Evolutionary conservation across 2,113 vertebrate species (phyloP).

Genomic region (Sitta europaea): DNA sequence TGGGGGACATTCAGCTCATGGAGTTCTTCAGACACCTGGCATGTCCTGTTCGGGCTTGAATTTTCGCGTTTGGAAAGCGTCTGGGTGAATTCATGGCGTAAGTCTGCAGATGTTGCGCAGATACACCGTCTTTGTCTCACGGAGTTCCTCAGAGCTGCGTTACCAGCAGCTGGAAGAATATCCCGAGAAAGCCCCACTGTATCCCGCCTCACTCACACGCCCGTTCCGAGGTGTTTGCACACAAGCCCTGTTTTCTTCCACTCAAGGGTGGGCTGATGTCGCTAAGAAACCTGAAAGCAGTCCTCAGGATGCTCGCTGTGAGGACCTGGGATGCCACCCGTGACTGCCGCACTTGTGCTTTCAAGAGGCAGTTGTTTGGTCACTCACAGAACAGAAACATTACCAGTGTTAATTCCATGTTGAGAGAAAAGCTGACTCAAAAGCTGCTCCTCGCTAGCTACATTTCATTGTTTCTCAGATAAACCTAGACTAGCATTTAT

Average conservation of each 20-base stretch:
- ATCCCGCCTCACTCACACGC: rapidly evolving
- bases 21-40: background rate
- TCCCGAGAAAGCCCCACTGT: background rate
- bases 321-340: background rate
- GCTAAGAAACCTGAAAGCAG: background rate
- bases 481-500: constrained; percentile 20
- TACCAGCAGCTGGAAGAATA: background rate
- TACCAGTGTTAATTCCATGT: rapidly evolving
- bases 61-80: background rate
- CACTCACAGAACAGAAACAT: background rate
- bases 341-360: background rate
- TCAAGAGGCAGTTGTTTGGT: background rate
- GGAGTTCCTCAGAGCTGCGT: rapidly evolving
- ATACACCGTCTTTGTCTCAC: rapidly evolving
- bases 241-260: background rate
- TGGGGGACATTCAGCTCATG: rapidly evolving
- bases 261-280: background rate
- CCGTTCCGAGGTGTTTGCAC: background rate
- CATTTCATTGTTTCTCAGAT: constrained; percentile 23
- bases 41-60: rapidly evolving
- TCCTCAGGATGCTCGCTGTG: background rate
- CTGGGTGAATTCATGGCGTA: background rate
- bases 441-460: background rate
- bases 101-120: background rate
- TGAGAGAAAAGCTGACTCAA: background rate